These are phyloP conservation scores for Prinia subflava DNA, from an alignment of 2,113 vertebrate species.

Conservation along the genomic window DNA sequence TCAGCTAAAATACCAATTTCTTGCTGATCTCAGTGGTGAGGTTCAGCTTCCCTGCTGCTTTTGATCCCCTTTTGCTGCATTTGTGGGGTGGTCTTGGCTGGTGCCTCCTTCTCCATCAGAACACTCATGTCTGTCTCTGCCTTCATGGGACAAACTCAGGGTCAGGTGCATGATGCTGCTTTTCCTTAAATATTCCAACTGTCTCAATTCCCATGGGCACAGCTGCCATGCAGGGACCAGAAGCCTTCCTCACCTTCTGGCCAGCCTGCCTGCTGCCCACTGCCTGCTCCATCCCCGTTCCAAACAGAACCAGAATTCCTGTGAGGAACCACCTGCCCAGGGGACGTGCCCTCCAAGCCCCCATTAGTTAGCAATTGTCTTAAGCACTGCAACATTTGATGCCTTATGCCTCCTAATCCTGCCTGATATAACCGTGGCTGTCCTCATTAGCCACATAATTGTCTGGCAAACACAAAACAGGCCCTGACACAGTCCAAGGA, in stretches of 20 bases:
- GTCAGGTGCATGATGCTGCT: rapidly evolving
- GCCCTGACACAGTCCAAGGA: conserved; percentile 39
- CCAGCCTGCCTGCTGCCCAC: neutral
- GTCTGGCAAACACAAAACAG: conserved; percentile 65
- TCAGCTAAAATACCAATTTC: neutral
- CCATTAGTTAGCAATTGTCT: conserved; percentile 36
- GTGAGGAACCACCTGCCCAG: neutral
- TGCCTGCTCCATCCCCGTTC: neutral
- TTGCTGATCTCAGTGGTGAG: rapidly evolving
- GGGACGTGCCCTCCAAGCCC: neutral
- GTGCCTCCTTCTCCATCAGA: neutral
- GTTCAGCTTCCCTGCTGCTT: neutral
- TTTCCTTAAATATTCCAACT: neutral
- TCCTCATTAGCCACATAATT: conserved; percentile 67
- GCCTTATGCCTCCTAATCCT: conserved; percentile 42
- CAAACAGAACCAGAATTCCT: neutral
- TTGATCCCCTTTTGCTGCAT: neutral
- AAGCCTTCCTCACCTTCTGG: neutral
- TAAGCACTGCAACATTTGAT: conserved; percentile 33
- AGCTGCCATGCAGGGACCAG: neutral
- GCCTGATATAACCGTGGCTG: conserved; percentile 47
- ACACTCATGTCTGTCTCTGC: neutral
- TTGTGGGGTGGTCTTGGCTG: neutral
- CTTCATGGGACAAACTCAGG: neutral
- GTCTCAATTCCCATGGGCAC: neutral